Evolutionary conservation across 2,113 vertebrate species (phyloP), one percentile per base, ranked within the genome.

Genomic region (Stegastes partitus): DNA sequence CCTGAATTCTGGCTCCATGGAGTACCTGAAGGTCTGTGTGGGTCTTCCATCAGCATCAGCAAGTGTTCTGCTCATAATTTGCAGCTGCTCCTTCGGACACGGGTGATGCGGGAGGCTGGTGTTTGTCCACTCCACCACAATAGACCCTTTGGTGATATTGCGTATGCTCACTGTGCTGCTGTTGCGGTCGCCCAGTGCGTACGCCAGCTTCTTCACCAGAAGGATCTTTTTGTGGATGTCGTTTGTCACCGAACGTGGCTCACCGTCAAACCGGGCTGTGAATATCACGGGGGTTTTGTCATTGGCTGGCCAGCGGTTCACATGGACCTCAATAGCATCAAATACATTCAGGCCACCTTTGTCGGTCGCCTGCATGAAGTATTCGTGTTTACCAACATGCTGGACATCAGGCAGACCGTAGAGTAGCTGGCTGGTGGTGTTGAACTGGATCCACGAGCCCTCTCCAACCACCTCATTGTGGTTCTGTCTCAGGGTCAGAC

Each of bases 401-500:
- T 47, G 91, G 68, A 55, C 91, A 61, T 99, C 96, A 0, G 98
- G 98, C 56, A 99, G 91, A 65, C 98, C 98, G 0, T 98, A 99
- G 82, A 99, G 96, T 4, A 99, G 95, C 77, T 99, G 98, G 92
- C 97, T 99, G 50, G 98, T 98, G 89, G 96, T 97, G 83, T 99
- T 99, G 83, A 99, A 98, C 88, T 97, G 97, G 22, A 99, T 97
- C 98, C 98, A 99, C 0, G 96, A 97, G 21, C 93, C 95, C 59
- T 98, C 97, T 2, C 93, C 95, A 0, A 97, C 93, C 66, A 94
- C 87, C 12, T 98, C 96, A 56, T 96, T 96, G 64, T 96, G 94
- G 77, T 96, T 96, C 31, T 96, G 94, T 78, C 96, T 96, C 86
- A 99, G 74, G 0, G 96, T 96, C 19, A 99, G 92, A 70, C 96